Evolutionary conservation across 2,797 vertebrate genomes (phyloP), one percentile per base, ranked within the genome.

Genomic region (Ara ararauna): DNA sequence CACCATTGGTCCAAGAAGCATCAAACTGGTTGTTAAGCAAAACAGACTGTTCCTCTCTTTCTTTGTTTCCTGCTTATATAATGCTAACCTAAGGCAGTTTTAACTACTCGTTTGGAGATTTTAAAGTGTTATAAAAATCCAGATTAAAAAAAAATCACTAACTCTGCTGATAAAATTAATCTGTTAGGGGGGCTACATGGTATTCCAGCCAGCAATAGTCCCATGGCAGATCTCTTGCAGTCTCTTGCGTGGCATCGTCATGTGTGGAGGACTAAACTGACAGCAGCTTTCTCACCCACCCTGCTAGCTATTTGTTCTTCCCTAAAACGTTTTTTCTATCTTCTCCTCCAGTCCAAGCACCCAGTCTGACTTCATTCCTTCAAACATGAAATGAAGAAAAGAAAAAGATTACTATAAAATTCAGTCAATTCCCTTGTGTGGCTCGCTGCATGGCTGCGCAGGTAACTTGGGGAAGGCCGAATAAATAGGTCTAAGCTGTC

Each of bases 1-100:
- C 81, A 56, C 23, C 73, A 81, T 78, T 73, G 64, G 62, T 82
- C 76, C 64, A 81, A 93, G 72, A 84, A 88, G 81, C 34, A 50
- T 85, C 64, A 61, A 82, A 76, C 34, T 24, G 51, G 40, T n/a
- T 84, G 40, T 88, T 94, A 91, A 94, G 68, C 72, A 80, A 90
- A 94, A 78, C 44, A 91, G 73, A 60, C 66, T 36, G 38, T 53
- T 88, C 58, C 27, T 80, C 22, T 84, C 32, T 36, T 94, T 88
- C 51, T 93, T 73, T 85, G n/a, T 82, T 38, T 61, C 32, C 50
- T 75, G 9, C 54, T 44, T 42, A 42, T 36, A 15, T 27, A 58
- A 42, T 1, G 13, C 30, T 87, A 74, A 79, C 11, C 27, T 53
- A 77, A 58, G 11, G 51, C 38, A 72, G 71, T n/a, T 84, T 62